Conservation (phyloP, 2,888 invertebrate species). For the Lypha dubia region DNA sequence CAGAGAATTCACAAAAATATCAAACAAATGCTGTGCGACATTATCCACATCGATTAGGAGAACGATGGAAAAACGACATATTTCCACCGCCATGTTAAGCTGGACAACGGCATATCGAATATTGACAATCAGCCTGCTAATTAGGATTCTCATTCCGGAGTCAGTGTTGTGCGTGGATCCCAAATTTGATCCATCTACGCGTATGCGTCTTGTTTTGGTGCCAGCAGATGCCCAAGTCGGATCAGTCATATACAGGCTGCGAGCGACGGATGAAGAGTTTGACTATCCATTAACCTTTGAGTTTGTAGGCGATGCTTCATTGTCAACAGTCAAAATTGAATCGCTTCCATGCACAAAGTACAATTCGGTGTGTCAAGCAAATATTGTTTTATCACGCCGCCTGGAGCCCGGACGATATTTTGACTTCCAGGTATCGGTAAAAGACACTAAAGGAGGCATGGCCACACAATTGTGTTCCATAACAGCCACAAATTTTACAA, state of each 20-base stretch:
- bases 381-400: conserved; percentile 90
- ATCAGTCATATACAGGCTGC: conserved; percentile 93
- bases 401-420: conserved; percentile 92
- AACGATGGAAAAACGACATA: conserved; percentile 25
- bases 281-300: conserved; percentile 94
- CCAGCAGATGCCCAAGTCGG: conserved; percentile 93
- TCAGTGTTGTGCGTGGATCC: conserved; percentile 86
- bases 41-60: background rate
- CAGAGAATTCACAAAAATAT: conserved; percentile 5
- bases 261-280: conserved; percentile 93
- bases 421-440: conserved; percentile 89
- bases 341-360: conserved; percentile 92
- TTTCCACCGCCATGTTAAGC: conserved; percentile 75
- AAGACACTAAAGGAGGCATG: conserved; percentile 91
- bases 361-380: conserved; percentile 95
- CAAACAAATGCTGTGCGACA: background rate
- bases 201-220: conserved; percentile 91
- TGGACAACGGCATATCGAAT: conserved; percentile 81
- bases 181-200: conserved; percentile 92
- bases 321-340: conserved; percentile 90
- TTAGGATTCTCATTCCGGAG: conserved; percentile 81
- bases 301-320: conserved; percentile 89
- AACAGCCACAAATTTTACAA: conserved; percentile 92
- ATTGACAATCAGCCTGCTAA: conserved; percentile 81
- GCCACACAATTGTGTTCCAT: conserved; percentile 91